Base-by-base conservation (phyloP, 2,797 vertebrate species). In the Numenius phaeopus region DNA sequence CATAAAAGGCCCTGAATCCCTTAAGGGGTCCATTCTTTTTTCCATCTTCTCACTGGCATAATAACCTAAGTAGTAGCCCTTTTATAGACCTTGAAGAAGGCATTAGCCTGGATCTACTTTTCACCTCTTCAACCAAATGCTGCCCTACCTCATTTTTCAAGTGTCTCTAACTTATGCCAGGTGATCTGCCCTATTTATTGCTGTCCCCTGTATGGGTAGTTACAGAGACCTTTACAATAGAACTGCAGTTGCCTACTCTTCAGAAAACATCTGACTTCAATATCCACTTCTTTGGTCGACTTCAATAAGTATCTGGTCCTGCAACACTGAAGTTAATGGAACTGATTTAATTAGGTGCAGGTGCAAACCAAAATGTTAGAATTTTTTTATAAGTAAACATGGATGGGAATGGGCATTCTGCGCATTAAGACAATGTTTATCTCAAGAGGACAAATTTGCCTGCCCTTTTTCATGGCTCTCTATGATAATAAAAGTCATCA, bases 401-500 rank as follows among this genome's bases (percentile, higher is more conserved):
- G 10, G 3, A 42, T 44, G 24, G n/a, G 67, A 92, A 87, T 37
- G 8, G 13, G 4, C 39, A 62, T 79, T 87, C 24, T 72, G 34
- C 0, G 0, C 17, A 26, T 64, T n/a, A 46, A 40, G 30, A 50
- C 7, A 77, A 44, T 1, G 4, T 78, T 78, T 69, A 47, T 3
- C 4, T 40, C 32, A 89, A 75, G 3, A 78, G 10, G 27, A 72
- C 65, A 86, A 90, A 34, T 39, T 49, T 79, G 5, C 2, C 37
- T 81, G 32, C 18, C 11, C 4, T 77, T 93, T 87, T 61, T 57
- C n/a, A 46, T 40, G 49, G 22, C 4, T 42, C 9, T 79, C 11
- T 67, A 15, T 71, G 20, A 24, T 58, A 87, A 76, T 10, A 3
- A 26, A 61, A 76, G 12, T 22, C 2, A 6, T 54, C 46, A 49